A percentile compares a stretch with the other conserved stretches of the same genome.
phyloP scores from a whole-genome alignment of 2,888 invertebrate species.

The Stomorhina lunata region DNA sequence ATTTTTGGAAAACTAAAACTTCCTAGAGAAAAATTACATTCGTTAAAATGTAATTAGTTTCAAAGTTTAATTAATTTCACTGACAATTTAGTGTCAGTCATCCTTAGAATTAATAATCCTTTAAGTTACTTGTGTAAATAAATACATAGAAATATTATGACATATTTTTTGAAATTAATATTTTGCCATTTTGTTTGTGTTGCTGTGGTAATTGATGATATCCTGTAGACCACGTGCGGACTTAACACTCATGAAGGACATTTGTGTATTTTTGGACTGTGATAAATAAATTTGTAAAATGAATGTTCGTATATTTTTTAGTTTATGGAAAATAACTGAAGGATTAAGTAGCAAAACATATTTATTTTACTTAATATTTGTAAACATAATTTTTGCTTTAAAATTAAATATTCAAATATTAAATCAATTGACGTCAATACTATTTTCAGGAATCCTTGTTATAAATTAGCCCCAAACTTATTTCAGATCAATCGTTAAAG shows the following conservation, averaged over 20 bases:
- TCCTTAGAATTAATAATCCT: no score
- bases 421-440: no score
- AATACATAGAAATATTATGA: neutral
- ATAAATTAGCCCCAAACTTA: no score
- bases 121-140: no score
- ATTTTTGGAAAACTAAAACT: no score
- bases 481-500: no score
- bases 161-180: neutral
- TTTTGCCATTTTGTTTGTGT: neutral
- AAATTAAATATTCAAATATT: neutral
- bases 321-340: neutral
- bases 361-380: neutral
- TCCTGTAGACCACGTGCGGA: slow-evolving; percentile 4
- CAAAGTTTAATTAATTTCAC: no score
- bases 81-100: no score
- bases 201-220: neutral
- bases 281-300: neutral
- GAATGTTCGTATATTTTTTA: neutral
- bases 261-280: neutral
- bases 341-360: neutral
- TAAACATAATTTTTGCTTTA: neutral
- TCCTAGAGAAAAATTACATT: no score
- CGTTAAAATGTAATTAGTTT: no score
- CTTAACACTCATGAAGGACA: slow-evolving; percentile 18
- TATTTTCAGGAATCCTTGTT: no score